Base-by-base conservation (phyloP, 1,140 invertebrate genomes). In the Arion vulgaris region DNA sequence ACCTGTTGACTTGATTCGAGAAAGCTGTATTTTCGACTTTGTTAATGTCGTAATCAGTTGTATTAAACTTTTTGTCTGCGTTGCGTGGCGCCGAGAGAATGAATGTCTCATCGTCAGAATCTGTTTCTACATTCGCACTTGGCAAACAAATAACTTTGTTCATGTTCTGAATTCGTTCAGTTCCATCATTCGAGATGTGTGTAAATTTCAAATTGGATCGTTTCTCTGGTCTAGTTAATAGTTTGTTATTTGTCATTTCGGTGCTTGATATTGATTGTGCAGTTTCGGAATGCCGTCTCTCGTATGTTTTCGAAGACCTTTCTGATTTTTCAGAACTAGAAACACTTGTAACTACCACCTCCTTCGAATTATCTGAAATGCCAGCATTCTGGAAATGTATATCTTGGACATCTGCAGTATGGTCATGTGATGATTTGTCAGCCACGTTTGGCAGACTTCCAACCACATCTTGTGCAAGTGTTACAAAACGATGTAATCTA, bases 91-190 rank as follows among this genome's bases (percentile, higher is more conserved):
- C 32, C 9, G 62, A 49, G 62, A 36, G 32, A 19, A 36, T n/a
- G 0, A 36, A 28, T 32, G n/a, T n/a, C 62, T 78, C 82, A 0
- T 71, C 68, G 9, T 68, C 68, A 26, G 75, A 83, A 36, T 83
- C 74, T 19, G 41, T 17, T 0, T 83, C 76, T 28, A 71, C 1
- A 1, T 69, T 39, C 45, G 66, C 82, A 2, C 57, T 51, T 17
- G 82, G 71, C 19, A 78, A 38, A n/a, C 82, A 62, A 51, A 78
- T 83, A 1, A 72, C 49, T 26, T 57, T 32, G 0, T 41, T 57
- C 45, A 38, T 32, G 51, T 53, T 57, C 23, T 39, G 23, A 11
- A 7, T 73, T 41, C 19, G 62, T 66, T 57, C 41, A 49, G 45
- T 15, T 49, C 49, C 51, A 36, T 23, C 19, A n/a, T 39, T 26